Base-by-base conservation (phyloP, 2,888 invertebrate genomes). In the Cyrtodaria siliqua region DNA sequence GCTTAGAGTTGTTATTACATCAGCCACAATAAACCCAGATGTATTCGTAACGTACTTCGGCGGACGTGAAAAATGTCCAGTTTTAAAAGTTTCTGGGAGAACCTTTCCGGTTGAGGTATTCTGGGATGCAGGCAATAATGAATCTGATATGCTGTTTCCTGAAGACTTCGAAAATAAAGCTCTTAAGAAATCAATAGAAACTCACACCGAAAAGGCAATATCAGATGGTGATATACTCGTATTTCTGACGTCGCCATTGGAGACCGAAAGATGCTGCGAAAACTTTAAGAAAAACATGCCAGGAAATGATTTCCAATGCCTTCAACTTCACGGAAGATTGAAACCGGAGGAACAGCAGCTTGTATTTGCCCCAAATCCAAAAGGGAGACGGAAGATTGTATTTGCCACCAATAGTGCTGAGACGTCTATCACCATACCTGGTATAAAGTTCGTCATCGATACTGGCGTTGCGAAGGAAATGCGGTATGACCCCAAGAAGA, bases 381-480 rank as follows among this genome's bases (percentile, higher is more conserved):
- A 52, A 23, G 86, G 86, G 6, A 80, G 77, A 33, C 77, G 93
- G 44, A 93, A 93, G 81, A 81, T 93, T 14, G 90, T 93, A 2
- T 92, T 93, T 87, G 91, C 93, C 2, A 93, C 93, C 23, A 93
- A 93, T 84, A 89, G 90, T 78, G 93, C 93, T 3, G 93, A 93
- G 77, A 93, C 93, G 1, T 93, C 93, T 6, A 82, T 93, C 2
- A 93, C 93, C 3, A 93, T 93, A 52, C 91, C 92, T 38, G 93
- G 92, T 6, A 89, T 93, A 16, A 89, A 86, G 55, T 92, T 90
- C 83, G 93, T 93, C 2, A 82, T 93, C 14, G 93, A 93, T 77
- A 89, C 91, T 26, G 93, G 93, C 0, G 68, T 91, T 29, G 90
- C 86, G 2, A 93, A 93, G 67, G 92, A 93, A 79, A 90, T 87